phyloP scores from a whole-genome alignment of 1,140 invertebrate genomes.

The Drosophila navojoa region DNA sequence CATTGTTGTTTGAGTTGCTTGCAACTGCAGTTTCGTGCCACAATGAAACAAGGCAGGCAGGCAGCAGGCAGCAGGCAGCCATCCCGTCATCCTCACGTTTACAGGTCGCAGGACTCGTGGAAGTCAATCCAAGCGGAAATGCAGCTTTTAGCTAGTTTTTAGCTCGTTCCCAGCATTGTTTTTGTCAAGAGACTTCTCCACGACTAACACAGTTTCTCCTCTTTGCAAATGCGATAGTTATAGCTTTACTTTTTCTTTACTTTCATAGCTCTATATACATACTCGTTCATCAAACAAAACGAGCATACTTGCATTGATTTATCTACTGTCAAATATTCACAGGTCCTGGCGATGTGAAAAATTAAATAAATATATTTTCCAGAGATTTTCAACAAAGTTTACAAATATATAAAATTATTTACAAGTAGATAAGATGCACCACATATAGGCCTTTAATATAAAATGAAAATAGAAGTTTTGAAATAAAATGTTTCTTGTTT shows the following conservation, averaged over 20 bases:
- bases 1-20: constrained; percentile 76
- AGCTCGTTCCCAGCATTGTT: constrained; percentile 69
- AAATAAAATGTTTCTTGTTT: too few species aligned
- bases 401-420: too few species aligned
- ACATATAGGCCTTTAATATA: too few species aligned
- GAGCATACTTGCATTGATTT: too few species aligned
- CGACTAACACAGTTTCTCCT: constrained; percentile 70
- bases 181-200: constrained; percentile 60
- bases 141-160: constrained; percentile 79
- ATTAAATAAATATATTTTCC: too few species aligned
- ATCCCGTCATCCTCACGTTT: constrained; percentile 20
- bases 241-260: constrained; percentile 23
- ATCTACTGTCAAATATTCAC: too few species aligned
- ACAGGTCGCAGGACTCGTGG: constrained; percentile 36
- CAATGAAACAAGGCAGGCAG: constrained; percentile 48
- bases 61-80: constrained; percentile 12
- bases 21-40: constrained; percentile 55
- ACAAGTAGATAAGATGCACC: too few species aligned
- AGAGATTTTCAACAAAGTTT: too few species aligned
- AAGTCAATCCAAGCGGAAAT: constrained; percentile 80
- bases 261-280: constrained; percentile 33
- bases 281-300: neutral
- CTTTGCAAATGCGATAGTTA: constrained; percentile 62
- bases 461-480: too few species aligned
- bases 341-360: too few species aligned